Percentiles rank a stretch among this genome's conserved stretches.
Conservation (phyloP, 2,113 vertebrate genomes). For the Ammodramus savannarum region DNA sequence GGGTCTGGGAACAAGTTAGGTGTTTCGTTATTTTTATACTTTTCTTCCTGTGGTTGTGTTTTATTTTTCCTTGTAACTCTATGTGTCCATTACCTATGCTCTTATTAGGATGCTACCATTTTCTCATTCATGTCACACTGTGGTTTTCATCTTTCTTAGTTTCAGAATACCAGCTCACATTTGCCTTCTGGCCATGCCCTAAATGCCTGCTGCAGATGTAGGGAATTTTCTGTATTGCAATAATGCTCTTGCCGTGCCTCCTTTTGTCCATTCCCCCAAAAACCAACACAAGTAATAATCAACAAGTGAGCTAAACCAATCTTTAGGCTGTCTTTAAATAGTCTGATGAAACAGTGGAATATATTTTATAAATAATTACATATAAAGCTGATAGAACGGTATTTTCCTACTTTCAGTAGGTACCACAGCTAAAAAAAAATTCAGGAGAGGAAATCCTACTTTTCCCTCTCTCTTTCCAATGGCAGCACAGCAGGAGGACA, state of each 20-base stretch:
- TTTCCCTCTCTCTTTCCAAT: background rate
- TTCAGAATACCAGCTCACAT: background rate
- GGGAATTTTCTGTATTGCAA: background rate
- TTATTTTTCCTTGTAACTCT: background rate
- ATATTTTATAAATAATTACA: background rate
- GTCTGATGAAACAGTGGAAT: background rate
- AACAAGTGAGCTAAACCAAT: background rate
- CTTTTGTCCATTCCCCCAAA: background rate
- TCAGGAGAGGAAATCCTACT: background rate
- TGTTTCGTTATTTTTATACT: background rate
- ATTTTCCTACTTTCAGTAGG: fast-evolving
- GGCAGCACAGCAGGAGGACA: background rate
- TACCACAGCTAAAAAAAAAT: background rate
- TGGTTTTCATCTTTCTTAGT: background rate
- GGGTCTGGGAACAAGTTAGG: background rate
- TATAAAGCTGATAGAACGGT: background rate
- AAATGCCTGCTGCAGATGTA: background rate
- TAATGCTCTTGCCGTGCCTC: background rate
- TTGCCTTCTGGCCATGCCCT: background rate
- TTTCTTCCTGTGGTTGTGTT: fast-evolving
- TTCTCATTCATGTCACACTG: background rate
- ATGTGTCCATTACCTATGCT: background rate
- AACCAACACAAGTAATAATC: background rate
- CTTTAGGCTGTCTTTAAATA: background rate
- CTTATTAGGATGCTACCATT: background rate